Conservation (phyloP, 2,797 vertebrate species). For the Buceros bicornis region DNA sequence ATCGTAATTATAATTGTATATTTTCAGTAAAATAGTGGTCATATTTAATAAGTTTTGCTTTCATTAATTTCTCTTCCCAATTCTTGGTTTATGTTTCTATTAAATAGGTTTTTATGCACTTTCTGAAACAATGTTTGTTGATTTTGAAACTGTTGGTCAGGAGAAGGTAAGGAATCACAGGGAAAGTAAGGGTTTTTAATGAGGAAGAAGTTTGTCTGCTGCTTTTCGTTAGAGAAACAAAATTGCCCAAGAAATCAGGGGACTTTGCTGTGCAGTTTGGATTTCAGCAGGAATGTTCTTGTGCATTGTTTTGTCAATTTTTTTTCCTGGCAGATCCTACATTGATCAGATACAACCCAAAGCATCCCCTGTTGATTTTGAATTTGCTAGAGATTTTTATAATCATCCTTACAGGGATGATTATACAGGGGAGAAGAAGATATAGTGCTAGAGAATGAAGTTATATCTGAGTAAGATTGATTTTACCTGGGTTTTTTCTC, state of each 20-base stretch:
- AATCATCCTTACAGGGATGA: not conserved
- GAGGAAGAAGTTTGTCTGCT: not conserved
- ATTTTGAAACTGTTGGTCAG: not conserved
- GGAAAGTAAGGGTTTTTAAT: not conserved
- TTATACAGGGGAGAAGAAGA: not conserved
- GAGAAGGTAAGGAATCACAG: not conserved
- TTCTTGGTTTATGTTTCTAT: not conserved
- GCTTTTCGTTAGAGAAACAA: not conserved
- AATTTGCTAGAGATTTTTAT: not conserved
- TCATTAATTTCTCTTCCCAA: not conserved
- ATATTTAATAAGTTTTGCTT: not conserved
- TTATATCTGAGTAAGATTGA: not conserved
- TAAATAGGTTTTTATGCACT: not conserved
- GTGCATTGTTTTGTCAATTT: not conserved
- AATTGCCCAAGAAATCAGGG: not conserved
- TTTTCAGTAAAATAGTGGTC: not conserved
- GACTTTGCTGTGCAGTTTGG: not conserved
- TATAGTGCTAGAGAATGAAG: not conserved
- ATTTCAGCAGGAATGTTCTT: not conserved
- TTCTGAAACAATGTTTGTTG: not conserved
- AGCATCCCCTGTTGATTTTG: not conserved
- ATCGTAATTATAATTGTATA: not conserved
- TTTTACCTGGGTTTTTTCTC: not conserved
- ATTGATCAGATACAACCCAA: not conserved
- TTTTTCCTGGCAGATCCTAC: not conserved